A percentile compares a stretch with the other conserved stretches of the same genome.
These are phyloP conservation scores for Fabriciana adippe DNA, from an alignment of 2,888 invertebrate genomes.

Conservation along the genomic window DNA sequence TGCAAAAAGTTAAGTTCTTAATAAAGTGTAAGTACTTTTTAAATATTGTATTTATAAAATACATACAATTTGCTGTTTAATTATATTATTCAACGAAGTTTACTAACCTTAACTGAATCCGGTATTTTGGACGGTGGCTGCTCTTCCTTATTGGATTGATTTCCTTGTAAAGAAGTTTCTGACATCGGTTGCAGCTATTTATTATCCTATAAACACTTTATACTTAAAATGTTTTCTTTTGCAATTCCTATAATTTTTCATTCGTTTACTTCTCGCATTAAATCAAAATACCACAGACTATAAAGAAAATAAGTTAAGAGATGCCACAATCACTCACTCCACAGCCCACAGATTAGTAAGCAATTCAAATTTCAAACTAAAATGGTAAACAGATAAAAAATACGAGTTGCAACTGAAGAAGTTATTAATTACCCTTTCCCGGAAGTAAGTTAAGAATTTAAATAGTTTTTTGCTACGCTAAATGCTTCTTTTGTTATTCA, in stretches of 20 bases:
- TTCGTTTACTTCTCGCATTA: slow-evolving; percentile 5
- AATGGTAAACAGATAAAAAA: background rate
- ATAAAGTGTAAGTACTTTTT: too few species aligned
- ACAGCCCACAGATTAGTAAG: too few species aligned
- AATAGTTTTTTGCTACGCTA: too few species aligned
- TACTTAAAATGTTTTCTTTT: slow-evolving; percentile 10
- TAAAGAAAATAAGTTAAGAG: too few species aligned
- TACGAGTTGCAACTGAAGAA: too few species aligned
- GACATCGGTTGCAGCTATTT: slow-evolving; percentile 68
- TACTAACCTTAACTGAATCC: slow-evolving; percentile 71
- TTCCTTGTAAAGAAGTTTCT: slow-evolving; percentile 59
- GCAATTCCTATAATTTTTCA: background rate
- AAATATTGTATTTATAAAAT: too few species aligned
- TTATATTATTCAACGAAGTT: background rate
- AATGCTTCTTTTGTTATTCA: too few species aligned
- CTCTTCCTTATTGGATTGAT: slow-evolving; percentile 60
- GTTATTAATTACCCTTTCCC: too few species aligned
- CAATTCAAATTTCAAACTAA: too few species aligned
- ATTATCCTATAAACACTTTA: slow-evolving; percentile 39
- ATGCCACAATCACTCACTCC: too few species aligned
- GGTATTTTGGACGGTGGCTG: slow-evolving; percentile 69
- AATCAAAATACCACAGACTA: slow-evolving; percentile 7
- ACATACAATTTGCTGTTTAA: background rate
- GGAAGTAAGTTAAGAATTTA: too few species aligned
- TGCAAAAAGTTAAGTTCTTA: too few species aligned